Evolutionary conservation across 2,888 invertebrate species (phyloP), one percentile per base, ranked within the genome.

Genomic region (Frankliniella intonsa): DNA sequence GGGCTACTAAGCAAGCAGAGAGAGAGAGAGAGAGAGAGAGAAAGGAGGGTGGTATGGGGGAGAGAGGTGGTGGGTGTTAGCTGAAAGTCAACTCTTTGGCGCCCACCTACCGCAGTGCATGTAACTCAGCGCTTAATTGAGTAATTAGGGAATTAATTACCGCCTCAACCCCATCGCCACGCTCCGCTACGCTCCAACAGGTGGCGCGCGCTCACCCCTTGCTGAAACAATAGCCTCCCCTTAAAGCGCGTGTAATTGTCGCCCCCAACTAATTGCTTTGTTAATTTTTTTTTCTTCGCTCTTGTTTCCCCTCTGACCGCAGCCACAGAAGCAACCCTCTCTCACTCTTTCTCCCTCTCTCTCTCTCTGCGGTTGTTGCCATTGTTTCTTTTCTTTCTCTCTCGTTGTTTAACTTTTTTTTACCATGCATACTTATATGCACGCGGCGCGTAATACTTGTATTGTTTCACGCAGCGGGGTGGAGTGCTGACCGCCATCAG

Each of bases 201-300:
- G 69, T 76, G 69, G 11, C 10, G 0, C 22, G 12, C 69, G 69
- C 69, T 76, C 69, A 76, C 69, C 69, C 69, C 69, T 76, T 76
- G 14, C 55, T 55, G 69, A 76, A 76, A 76, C 69, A 76, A 76
- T 76, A 76, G 22, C 69, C 69, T 76, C 69, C 22, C 55, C 55
- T 19, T 14, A n/a, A 62, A 62, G 62, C 69, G 22, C 22, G 69
- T 76, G 25, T 76, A 76, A 76, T 76, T 25, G 69, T 76, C 12
- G 69, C 69, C 69, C 12, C 69, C 69, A 22, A 25, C 69, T 76
- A 76, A 76, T 76, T 76, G 69, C 69, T 76, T 22, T 76, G n/a
- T n/a, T 76, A 22, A 76, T 22, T 76, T 76, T 76, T 76, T 69
- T 76, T 76, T 76, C 69, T 76, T 76, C 25, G 25, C 69, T 76